These are phyloP conservation scores for Spilogale gracilis DNA, from an alignment of 2,113 vertebrate species.

Conservation along the genomic window DNA sequence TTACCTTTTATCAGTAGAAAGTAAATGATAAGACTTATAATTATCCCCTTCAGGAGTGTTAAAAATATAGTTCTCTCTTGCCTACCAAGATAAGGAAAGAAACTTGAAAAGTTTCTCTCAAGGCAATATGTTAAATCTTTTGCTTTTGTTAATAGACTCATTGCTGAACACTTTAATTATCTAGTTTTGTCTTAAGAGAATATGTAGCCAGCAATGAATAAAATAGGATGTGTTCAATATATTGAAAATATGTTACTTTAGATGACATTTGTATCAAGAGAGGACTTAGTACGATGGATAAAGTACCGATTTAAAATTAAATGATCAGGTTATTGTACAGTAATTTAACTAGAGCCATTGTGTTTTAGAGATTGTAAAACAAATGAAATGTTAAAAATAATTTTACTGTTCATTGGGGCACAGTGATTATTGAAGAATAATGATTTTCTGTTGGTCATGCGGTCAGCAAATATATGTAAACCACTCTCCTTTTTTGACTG, in stretches of 20 bases:
- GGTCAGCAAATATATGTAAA: neutral
- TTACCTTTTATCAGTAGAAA: slow-evolving; percentile 42
- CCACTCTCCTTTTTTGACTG: neutral
- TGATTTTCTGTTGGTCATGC: slow-evolving; percentile 34
- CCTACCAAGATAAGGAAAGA: neutral
- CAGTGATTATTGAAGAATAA: slow-evolving; percentile 67
- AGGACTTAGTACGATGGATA: neutral
- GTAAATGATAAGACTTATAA: neutral
- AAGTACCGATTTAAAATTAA: slow-evolving; percentile 51
- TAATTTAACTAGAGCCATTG: slow-evolving; percentile 61
- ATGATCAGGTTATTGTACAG: slow-evolving; percentile 32
- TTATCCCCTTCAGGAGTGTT: neutral
- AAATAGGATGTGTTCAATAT: neutral
- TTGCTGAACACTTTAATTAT: neutral
- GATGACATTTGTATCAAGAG: slow-evolving; percentile 14
- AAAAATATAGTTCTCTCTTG: neutral
- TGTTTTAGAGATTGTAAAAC: slow-evolving; percentile 70
- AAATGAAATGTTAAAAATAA: slow-evolving; percentile 71
- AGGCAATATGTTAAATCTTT: neutral
- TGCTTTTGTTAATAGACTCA: neutral
- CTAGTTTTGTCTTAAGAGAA: slow-evolving; percentile 39
- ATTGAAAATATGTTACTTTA: slow-evolving; percentile 55
- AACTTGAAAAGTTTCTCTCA: neutral
- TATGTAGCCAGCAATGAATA: neutral
- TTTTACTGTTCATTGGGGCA: slow-evolving; percentile 65